A percentile compares a stretch with the other conserved stretches of the same genome.
Conservation (phyloP, 2,797 vertebrate species). For the Myotis findleyi region DNA sequence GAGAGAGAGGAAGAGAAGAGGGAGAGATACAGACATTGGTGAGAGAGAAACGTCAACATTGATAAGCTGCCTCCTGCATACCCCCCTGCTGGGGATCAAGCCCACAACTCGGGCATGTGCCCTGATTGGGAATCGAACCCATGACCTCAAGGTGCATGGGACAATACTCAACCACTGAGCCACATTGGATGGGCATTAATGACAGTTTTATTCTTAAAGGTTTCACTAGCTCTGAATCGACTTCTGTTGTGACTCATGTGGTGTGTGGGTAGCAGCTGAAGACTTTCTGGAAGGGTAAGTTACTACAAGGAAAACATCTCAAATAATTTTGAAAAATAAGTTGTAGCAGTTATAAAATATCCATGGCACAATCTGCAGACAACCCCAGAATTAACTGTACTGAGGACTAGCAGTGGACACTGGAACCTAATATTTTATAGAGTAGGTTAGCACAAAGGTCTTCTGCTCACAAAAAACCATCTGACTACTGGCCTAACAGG, state of each 20-base stretch:
- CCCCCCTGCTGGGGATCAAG: too few species aligned
- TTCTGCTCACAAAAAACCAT: not conserved
- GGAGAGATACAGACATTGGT: too few species aligned
- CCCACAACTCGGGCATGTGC: too few species aligned
- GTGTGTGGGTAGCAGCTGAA: slow-evolving; percentile 71
- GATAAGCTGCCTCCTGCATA: too few species aligned
- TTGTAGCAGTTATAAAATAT: slow-evolving; percentile 65
- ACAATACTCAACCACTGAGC: too few species aligned
- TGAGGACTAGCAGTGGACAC: not conserved
- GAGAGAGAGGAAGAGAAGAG: too few species aligned
- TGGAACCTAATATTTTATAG: not conserved
- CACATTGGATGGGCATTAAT: not conserved
- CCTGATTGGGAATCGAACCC: too few species aligned
- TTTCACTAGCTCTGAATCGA: slow-evolving; percentile 70
- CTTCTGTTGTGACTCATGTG: slow-evolving; percentile 73
- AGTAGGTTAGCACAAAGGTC: not conserved
- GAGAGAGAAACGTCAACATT: too few species aligned
- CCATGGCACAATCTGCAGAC: slow-evolving; percentile 9
- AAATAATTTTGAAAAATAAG: slow-evolving; percentile 59
- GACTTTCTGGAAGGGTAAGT: slow-evolving; percentile 76
- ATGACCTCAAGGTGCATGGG: too few species aligned
- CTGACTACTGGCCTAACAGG: not conserved
- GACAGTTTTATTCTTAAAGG: slow-evolving; percentile 65
- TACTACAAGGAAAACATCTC: slow-evolving; percentile 75
- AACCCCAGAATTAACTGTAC: slow-evolving; percentile 43